These are phyloP conservation scores for Gymnodraco acuticeps DNA, from an alignment of 2,797 vertebrate genomes.

Conservation along the genomic window DNA sequence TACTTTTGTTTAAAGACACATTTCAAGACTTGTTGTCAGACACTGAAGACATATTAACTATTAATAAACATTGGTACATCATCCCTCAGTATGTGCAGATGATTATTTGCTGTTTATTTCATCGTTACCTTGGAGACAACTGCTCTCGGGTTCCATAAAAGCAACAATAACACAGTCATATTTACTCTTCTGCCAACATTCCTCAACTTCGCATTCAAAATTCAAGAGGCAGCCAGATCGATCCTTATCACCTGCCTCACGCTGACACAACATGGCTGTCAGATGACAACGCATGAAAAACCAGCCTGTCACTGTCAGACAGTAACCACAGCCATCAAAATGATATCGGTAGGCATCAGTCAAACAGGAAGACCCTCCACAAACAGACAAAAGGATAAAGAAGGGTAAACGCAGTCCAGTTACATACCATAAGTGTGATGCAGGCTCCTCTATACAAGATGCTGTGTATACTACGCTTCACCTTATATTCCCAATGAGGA, in stretches of 20 bases:
- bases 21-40: neutral
- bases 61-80: neutral
- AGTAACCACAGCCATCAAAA: neutral
- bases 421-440: constrained; percentile 84
- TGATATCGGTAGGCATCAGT: constrained; percentile 24
- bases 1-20: neutral
- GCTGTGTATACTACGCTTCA: constrained; percentile 41
- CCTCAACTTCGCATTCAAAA: neutral
- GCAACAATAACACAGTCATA: neutral
- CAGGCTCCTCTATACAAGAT: constrained; percentile 54
- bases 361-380: constrained; percentile 63
- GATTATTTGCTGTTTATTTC: constrained; percentile 32
- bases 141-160: neutral
- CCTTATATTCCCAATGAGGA: constrained; percentile 53
- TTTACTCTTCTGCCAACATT: constrained; percentile 39
- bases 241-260: constrained; percentile 5
- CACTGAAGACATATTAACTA: constrained; percentile 1
- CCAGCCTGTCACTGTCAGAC: neutral
- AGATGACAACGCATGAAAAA: neutral
- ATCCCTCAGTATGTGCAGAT: neutral
- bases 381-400: constrained; percentile 41
- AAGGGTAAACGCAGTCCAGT: constrained; percentile 34
- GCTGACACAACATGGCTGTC: neutral
- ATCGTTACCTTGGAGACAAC: constrained; percentile 26
- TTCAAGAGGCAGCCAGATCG: neutral